Evolutionary conservation across 2,113 vertebrate species (phyloP).

Genomic region (Talpa occidentalis): DNA sequence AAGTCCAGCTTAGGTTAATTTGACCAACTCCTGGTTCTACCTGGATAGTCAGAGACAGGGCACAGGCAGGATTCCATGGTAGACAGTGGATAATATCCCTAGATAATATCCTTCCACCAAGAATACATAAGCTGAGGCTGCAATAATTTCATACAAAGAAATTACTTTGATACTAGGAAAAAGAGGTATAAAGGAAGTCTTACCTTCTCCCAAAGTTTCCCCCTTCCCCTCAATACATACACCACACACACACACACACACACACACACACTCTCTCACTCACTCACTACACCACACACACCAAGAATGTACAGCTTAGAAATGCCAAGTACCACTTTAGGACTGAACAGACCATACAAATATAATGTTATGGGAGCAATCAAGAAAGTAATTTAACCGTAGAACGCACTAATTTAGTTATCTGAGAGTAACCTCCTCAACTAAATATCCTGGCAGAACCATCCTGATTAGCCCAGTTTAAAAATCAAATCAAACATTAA

Average conservation of each 20-base stretch:
- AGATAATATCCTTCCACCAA: background rate
- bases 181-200: background rate
- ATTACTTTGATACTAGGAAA: conserved; percentile 3
- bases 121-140: background rate
- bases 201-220: background rate
- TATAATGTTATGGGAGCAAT: background rate
- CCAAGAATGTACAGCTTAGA: background rate
- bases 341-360: background rate
- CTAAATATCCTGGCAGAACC: background rate
- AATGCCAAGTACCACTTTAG: conserved; percentile 31
- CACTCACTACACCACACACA: background rate
- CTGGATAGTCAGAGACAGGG: background rate
- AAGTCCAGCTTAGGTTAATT: background rate
- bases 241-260: background rate
- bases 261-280: background rate
- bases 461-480: background rate
- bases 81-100: background rate
- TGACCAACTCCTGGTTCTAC: background rate
- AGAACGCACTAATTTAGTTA: background rate
- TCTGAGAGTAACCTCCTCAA: conserved; percentile 15
- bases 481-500: conserved; percentile 42
- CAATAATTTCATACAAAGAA: background rate
- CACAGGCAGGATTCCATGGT: background rate
- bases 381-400: conserved; percentile 36
- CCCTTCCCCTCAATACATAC: background rate